Conservation (phyloP, 2,113 vertebrate genomes). For the Colistium nudipinnis region DNA sequence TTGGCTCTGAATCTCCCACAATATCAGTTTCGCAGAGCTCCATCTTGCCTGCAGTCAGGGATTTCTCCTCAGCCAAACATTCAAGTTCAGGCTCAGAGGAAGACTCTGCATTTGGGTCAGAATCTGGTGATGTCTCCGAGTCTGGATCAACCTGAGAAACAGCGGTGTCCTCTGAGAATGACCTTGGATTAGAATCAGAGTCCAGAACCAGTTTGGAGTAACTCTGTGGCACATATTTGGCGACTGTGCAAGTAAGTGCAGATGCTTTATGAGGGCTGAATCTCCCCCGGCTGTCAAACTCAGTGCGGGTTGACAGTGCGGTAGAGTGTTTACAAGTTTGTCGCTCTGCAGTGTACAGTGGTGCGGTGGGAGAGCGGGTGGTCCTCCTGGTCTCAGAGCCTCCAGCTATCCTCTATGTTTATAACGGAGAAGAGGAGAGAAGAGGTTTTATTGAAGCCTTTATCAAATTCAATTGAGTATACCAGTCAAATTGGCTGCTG, state of each 20-base stretch:
- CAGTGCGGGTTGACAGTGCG: slow-evolving; percentile 26
- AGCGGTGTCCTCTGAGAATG: slow-evolving; percentile 53
- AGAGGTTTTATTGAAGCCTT: not conserved
- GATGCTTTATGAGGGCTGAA: slow-evolving; percentile 32
- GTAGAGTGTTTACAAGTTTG: slow-evolving; percentile 14
- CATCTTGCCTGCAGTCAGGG: slow-evolving; percentile 4
- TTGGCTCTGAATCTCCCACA: slow-evolving; percentile 62
- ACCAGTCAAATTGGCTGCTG: not conserved
- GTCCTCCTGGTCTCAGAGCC: slow-evolving; percentile 42
- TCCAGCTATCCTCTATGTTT: slow-evolving; percentile 53
- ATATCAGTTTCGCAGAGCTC: slow-evolving; percentile 21
- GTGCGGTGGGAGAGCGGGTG: slow-evolving; percentile 22
- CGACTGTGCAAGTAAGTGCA: slow-evolving; percentile 21
- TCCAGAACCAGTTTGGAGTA: slow-evolving; percentile 58
- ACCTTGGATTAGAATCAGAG: slow-evolving; percentile 72
- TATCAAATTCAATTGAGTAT: not conserved
- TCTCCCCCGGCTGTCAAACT: slow-evolving; percentile 23
- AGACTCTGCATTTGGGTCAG: slow-evolving; percentile 56
- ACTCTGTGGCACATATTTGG: slow-evolving; percentile 44
- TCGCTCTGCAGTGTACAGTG: slow-evolving; percentile 26
- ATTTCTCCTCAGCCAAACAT: slow-evolving; percentile 26
- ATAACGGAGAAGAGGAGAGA: slow-evolving; percentile 14
- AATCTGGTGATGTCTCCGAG: slow-evolving; percentile 61
- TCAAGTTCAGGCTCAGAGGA: slow-evolving; percentile 67
- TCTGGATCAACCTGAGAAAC: slow-evolving; percentile 48